Base-by-base conservation (phyloP, 2,113 vertebrate species). In the Cheilinus undulatus region DNA sequence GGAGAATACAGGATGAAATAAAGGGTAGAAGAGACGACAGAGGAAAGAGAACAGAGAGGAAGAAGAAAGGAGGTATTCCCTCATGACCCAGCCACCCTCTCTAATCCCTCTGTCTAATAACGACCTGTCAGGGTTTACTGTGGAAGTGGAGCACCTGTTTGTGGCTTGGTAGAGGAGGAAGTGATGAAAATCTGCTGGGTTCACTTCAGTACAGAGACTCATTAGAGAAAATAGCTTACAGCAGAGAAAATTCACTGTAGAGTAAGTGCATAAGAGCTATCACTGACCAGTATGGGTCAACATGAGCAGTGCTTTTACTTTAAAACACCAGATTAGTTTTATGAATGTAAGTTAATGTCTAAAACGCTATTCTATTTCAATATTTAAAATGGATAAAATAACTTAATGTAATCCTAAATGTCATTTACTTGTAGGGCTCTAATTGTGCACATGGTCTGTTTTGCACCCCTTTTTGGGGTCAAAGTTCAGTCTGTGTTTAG, bases 91-190 rank as follows among this genome's bases (percentile, higher is more conserved):
- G 9, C 43, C 61, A 23, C 9, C 40, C 49, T 52, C 0, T 40
- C 62, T 0, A 46, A 61, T 57, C 38, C 57, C 57, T 59, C 20
- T 10, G 15, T 45, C 15, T 34, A 63, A 17, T 64, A 60, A 82
- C 76, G 9, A 69, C 26, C 20, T 50, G 46, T 23, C 61, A 0
- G 28, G 45, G 62, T 32, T 24, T 0, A 19, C 7, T 20, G 45
- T 9, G 22, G 58, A 57, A 32, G 28, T 28, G 32, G 23, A 20
- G 11, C 75, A 79, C 2, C 50, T 79, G 68, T 19, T 58, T 40
- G 24, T 20, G 24, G 30, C 45, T 49, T 9, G 7, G 42, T 45
- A 20, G 9, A n/a, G 9, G 12, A 73, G 28, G 28, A 1, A 51
- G 56, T 46, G 62, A 53, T 30, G 12, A 67, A 3, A 7, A 51